A percentile compares a stretch with the other conserved stretches of the same genome.
phyloP scores from a whole-genome alignment of 2,888 invertebrate species.

The Plutella xylostella region DNA sequence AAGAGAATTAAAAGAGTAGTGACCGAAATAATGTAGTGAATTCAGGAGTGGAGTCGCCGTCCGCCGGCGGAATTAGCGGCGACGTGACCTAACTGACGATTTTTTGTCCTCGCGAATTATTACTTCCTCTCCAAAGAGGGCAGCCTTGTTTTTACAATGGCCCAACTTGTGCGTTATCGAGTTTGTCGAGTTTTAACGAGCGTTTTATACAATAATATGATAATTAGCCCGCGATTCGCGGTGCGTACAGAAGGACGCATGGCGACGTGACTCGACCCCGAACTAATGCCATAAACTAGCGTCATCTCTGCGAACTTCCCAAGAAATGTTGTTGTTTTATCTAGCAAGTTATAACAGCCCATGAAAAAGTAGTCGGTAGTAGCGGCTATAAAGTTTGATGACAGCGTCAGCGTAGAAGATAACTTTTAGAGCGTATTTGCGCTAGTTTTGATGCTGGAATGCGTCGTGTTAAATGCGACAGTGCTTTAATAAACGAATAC shows the following conservation, averaged over 20 bases:
- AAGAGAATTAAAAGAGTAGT: conserved; percentile 26
- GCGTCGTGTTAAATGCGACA: background rate
- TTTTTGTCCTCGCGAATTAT: conserved; percentile 41
- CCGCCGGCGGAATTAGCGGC: conserved; percentile 54
- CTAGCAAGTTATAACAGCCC: too few species aligned
- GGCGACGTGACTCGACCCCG: too few species aligned
- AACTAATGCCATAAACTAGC: too few species aligned
- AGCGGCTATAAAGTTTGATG: too few species aligned
- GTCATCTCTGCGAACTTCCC: too few species aligned
- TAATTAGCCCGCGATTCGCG: conserved; percentile 29
- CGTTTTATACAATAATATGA: conserved; percentile 62
- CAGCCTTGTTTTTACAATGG: conserved; percentile 50
- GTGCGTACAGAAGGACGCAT: too few species aligned
- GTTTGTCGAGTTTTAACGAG: conserved; percentile 55
- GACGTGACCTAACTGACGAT: conserved; percentile 58
- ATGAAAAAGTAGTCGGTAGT: too few species aligned
- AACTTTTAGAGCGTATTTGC: background rate
- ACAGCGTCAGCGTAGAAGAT: too few species aligned
- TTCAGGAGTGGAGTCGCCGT: conserved; percentile 51
- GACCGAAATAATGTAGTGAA: conserved; percentile 42
- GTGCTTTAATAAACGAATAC: conserved; percentile 1
- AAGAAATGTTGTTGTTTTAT: too few species aligned
- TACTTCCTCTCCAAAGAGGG: conserved; percentile 26
- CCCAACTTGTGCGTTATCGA: conserved; percentile 51
- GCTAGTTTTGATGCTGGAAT: background rate